Evolutionary conservation across 2,113 vertebrate genomes (phyloP), one percentile per base, ranked within the genome.

Genomic region (Copsychus sechellarum): DNA sequence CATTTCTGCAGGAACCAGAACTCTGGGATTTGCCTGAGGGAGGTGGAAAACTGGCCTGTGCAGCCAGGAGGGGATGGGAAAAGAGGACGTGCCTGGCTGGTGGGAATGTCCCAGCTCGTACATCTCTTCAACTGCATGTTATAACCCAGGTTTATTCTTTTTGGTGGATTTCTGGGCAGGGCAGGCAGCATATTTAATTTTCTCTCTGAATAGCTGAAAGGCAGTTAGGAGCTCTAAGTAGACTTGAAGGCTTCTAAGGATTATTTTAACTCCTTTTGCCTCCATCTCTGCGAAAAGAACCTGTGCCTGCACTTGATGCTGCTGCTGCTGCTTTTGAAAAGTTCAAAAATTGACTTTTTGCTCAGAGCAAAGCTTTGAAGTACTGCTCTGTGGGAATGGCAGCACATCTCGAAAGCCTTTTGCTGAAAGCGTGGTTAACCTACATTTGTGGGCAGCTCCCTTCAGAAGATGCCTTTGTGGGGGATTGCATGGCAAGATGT

Each of bases 311-410:
- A 21, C 91, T 95, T 85, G 83, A 60, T 90, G 90, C 81, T 82
- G 81, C 21, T 91, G 81, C 25, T 92, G 81, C 40, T 71, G 79
- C 94, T 91, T 92, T 91, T 69, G 54, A 77, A 77, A 93, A 86
- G 89, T 91, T 95, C 72, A 88, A 69, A 92, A 93, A 76, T 82
- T 40, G 29, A 42, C 88, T 90, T 90, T 90, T 96, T 80, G 91
- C 94, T 95, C 81, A 87, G 81, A 91, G 91, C 91, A 60, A 87
- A 71, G 84, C 94, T 96, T 93, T 95, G 96, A 96, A 93, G 94
- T 87, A 78, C 73, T 69, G 86, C 84, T 91, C 91, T 89, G 91
- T 84, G 94, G 95, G 89, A 93, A 89, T 31, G 45, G 94, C 83
- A 71, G 31, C 13, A 3, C 77, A n/a, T n/a, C 86, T 81, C 26